A percentile compares a stretch with the other conserved stretches of the same genome.
These are phyloP conservation scores for Tetragnatha montana DNA, from an alignment of 2,888 invertebrate species.

Conservation along the genomic window DNA sequence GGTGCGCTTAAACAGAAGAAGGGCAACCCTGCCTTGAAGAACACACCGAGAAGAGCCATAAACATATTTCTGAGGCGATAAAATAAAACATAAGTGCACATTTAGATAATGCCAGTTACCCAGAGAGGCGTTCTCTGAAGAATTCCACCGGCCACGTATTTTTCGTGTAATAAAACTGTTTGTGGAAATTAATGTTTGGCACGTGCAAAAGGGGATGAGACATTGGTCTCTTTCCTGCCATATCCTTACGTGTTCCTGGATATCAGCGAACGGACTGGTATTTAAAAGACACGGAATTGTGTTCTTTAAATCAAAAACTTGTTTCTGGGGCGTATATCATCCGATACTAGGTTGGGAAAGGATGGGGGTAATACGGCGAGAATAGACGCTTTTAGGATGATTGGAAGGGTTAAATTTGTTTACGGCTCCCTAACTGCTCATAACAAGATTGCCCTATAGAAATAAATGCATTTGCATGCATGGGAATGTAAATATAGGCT, in stretches of 20 bases:
- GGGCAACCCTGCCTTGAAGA: neutral
- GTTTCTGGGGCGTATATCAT: neutral
- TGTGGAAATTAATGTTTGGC: constrained; percentile 57
- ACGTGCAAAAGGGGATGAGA: constrained; percentile 32
- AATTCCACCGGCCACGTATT: constrained; percentile 46
- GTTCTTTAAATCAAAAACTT: constrained; percentile 33
- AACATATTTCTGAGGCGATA: constrained; percentile 64
- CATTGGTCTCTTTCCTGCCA: neutral
- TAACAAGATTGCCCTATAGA: no score
- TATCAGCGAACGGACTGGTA: constrained; percentile 33
- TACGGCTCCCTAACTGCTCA: no score
- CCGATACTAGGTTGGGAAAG: neutral
- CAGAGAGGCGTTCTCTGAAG: constrained; percentile 1
- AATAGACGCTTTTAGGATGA: no score
- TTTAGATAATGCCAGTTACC: constrained; percentile 61
- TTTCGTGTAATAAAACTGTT: constrained; percentile 59
- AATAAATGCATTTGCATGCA: no score
- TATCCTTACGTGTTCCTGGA: constrained; percentile 44
- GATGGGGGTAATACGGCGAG: no score
- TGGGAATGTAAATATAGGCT: no score
- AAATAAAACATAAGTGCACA: constrained; percentile 67
- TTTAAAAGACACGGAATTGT: constrained; percentile 40
- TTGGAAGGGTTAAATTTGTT: no score
- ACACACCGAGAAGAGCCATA: constrained; percentile 54
- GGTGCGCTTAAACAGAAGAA: constrained; percentile 32